Conservation (phyloP, 1,140 invertebrate genomes). For the Idris sp. region DNA sequence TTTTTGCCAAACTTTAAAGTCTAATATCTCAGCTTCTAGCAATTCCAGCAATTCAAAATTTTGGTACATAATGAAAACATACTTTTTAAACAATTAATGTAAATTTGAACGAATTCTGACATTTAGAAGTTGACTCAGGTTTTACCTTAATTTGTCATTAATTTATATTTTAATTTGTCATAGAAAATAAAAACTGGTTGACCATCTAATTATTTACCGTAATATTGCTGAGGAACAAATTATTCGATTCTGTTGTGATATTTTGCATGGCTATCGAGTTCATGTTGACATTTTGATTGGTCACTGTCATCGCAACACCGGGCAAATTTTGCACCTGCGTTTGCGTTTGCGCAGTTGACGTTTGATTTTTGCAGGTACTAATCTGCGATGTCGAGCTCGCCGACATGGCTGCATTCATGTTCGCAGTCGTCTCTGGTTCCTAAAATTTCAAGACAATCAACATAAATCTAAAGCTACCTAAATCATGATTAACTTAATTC, state of each 20-base stretch:
- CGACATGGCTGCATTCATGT: conserved; percentile 65
- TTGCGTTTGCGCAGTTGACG: conserved; percentile 74
- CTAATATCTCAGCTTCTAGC: too few species aligned
- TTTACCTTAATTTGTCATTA: too few species aligned
- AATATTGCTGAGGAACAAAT: conserved; percentile 66
- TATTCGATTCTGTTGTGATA: conserved; percentile 60
- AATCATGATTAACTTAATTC: neutral
- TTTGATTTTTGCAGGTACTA: conserved; percentile 72
- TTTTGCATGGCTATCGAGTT: conserved; percentile 57
- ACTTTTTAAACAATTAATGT: too few species aligned
- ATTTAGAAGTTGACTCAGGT: too few species aligned
- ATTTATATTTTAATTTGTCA: too few species aligned
- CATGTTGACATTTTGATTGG: conserved; percentile 67
- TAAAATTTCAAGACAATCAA: conserved; percentile 22
- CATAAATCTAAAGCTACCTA: neutral
- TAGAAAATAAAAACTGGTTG: too few species aligned
- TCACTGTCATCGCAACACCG: conserved; percentile 58
- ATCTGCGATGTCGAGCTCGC: conserved; percentile 67
- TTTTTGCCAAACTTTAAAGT: too few species aligned
- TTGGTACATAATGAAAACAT: too few species aligned
- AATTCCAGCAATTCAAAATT: too few species aligned
- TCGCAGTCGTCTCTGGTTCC: conserved; percentile 67
- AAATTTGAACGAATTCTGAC: too few species aligned
- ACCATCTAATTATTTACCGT: too few species aligned
- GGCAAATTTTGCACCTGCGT: conserved; percentile 68